Evolutionary conservation across 2,888 invertebrate genomes (phyloP).

Genomic region (Leucophenga maculata): DNA sequence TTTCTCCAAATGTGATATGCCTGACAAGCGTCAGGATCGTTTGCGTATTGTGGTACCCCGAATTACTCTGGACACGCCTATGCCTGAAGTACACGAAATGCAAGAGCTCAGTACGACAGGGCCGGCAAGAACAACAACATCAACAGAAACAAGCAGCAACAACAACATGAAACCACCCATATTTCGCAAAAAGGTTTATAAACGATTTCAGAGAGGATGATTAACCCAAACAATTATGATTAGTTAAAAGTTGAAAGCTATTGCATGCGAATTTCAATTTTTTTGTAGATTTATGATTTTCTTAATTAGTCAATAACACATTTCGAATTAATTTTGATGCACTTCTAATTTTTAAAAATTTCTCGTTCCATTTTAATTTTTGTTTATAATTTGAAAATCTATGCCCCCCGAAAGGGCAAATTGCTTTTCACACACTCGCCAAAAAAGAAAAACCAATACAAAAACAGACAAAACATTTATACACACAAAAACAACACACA

Average conservation of each 20-base stretch:
- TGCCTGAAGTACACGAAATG: not conserved
- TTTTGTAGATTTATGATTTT: not conserved
- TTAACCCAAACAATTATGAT: not conserved
- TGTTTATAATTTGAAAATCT: too few relatives aligned
- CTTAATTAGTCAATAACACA: not conserved
- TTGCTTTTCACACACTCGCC: constrained; percentile 6
- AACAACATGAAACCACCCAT: constrained; percentile 23
- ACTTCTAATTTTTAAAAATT: too few relatives aligned
- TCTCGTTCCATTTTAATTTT: too few relatives aligned
- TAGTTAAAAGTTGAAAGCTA: not conserved
- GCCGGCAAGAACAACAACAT: constrained; percentile 28
- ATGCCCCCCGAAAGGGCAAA: too few relatives aligned
- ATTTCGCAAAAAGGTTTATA: constrained; percentile 19
- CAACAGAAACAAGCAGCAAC: constrained; percentile 25
- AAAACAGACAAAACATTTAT: constrained; percentile 25
- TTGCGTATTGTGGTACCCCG: constrained; percentile 50
- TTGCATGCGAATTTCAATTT: constrained; percentile 1
- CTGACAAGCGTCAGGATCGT: constrained; percentile 58
- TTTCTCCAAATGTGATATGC: constrained; percentile 52
- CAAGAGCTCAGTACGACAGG: not conserved
- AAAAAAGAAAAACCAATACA: constrained; percentile 2
- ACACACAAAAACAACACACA: not conserved
- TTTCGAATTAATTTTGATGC: too few relatives aligned
- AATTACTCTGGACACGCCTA: constrained; percentile 32
- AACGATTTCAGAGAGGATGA: not conserved